phyloP scores from a whole-genome alignment of 2,113 vertebrate species.

The Catharus fuscescens region DNA sequence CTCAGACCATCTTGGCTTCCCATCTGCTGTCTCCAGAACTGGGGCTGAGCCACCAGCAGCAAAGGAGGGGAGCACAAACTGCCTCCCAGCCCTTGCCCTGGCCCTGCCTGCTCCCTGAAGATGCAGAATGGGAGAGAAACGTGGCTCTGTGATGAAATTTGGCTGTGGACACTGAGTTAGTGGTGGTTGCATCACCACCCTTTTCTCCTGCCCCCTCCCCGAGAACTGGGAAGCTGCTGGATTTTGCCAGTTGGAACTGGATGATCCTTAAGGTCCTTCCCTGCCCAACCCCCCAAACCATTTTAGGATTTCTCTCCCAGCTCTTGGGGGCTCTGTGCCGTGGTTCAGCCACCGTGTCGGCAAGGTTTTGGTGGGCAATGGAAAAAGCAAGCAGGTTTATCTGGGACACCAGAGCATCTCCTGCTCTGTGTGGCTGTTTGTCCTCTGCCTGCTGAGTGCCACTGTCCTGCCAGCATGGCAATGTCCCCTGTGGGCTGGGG shows the following conservation, averaged over 20 bases:
- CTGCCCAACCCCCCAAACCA: too few species aligned
- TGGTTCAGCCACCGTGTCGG: rapidly evolving
- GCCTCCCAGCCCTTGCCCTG: not conserved
- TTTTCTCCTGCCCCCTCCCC: not conserved
- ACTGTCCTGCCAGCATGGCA: rapidly evolving
- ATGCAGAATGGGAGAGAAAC: not conserved
- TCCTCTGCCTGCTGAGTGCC: not conserved
- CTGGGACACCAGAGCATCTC: not conserved
- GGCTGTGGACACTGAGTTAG: rapidly evolving
- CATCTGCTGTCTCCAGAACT: not conserved
- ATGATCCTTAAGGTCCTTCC: not conserved
- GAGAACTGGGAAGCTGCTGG: not conserved
- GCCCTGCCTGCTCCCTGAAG: not conserved
- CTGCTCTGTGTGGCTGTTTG: not conserved
- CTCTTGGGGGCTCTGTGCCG: rapidly evolving
- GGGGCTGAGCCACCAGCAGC: not conserved
- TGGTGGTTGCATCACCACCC: not conserved
- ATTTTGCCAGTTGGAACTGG: not conserved
- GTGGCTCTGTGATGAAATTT: not conserved
- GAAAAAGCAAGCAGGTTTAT: not conserved
- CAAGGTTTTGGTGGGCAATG: not conserved
- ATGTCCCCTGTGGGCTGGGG: rapidly evolving
- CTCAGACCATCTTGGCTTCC: conserved; percentile 18
- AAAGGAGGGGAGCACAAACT: not conserved
- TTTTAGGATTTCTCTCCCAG: not conserved